Base-by-base conservation (phyloP, 1,140 invertebrate species). In the Vollenhovia emeryi region DNA sequence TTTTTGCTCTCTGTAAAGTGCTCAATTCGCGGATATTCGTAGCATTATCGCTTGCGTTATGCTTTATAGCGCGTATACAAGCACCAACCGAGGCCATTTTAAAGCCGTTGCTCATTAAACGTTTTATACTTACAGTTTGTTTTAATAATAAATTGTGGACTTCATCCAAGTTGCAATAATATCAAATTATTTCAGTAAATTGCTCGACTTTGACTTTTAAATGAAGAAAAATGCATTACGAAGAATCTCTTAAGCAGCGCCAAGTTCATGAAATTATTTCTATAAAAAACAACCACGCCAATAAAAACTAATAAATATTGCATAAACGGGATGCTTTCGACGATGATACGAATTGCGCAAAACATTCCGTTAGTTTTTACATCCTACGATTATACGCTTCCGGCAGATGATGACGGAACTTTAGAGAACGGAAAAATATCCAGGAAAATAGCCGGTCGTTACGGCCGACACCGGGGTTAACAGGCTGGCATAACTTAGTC, bases 401-500 rank as follows among this genome's bases (percentile, higher is more conserved):
- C 71, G 15, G 21, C 13, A 13, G 33, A 76, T 48, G 57, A 74
- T 50, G 80, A 21, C 18, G 30, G 79, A 74, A 86, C 64, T 84
- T 75, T 84, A 75, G 18, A 73, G 68, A 48, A 45, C 21, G 57
- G 64, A 66, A 86, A 86, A 84, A 69, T 59, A 80, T 68, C 52
- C 73, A 43, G 68, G 82, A 76, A 76, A 85, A 86, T 85, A 59
- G 80, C 48, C 60, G 48, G 33, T 57, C 36, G 73, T 87, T 76
- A 78, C 69, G 60, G 75, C 45, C 84, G 86, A 87, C 84, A 82
- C 75, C 73, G 73, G 50, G 85, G 79, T 74, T 87, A 89, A 89
- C 87, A 73, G 59, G 13, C 64, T 27, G 52, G 88, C 88, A 87
- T 90, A 90, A 90, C 85, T 89, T 90, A 87, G 85, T 85, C 50